Evolutionary conservation across 2,797 vertebrate species (phyloP), one percentile per base, ranked within the genome.

Genomic region (Neoniphon sammara): DNA sequence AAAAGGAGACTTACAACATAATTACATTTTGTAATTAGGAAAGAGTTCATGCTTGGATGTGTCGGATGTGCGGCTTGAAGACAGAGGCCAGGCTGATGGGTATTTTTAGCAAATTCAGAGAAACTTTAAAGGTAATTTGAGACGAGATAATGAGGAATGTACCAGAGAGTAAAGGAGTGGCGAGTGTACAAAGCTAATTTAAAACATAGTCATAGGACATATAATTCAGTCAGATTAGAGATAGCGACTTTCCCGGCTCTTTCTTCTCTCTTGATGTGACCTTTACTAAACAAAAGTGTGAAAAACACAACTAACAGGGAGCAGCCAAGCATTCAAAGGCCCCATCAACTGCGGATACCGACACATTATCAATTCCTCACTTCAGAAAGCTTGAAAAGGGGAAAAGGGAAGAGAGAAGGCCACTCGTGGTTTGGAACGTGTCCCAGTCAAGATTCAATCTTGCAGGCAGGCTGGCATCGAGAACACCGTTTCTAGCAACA

Each of bases 1-100:
- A 77, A 77, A 81, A 80, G 60, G 6, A 59, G 47, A 67, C 63
- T 81, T 59, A 70, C 36, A 68, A 66, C 36, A 70, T 87, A 84
- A 86, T 89, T 91, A 70, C 49, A 61, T 87, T 90, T 90, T 80
- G 75, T 85, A 84, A 86, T 90, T 85, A 88, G 47, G 53, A 9
- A 75, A 50, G 30, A 34, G 31, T 73, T 78, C 78, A 66, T 72
- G 70, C 57, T 49, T 56, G 73, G 73, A 72, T 80, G 54, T 56
- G 23, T 59, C 31, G 49, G 73, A 77, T 44, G 25, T 31, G 49
- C 20, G 30, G 58, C 68, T 82, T 84, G 58, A 73, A 66, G 54
- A 72, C 63, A 82, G 73, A 80, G 57, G 36, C 25, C n/a, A n/a
- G 8, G 46, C 27, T 66, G 21, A 76, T 42, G 53, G 18, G 11